phyloP scores from a whole-genome alignment of 2,888 invertebrate genomes.

The Candidula unifasciata region DNA sequence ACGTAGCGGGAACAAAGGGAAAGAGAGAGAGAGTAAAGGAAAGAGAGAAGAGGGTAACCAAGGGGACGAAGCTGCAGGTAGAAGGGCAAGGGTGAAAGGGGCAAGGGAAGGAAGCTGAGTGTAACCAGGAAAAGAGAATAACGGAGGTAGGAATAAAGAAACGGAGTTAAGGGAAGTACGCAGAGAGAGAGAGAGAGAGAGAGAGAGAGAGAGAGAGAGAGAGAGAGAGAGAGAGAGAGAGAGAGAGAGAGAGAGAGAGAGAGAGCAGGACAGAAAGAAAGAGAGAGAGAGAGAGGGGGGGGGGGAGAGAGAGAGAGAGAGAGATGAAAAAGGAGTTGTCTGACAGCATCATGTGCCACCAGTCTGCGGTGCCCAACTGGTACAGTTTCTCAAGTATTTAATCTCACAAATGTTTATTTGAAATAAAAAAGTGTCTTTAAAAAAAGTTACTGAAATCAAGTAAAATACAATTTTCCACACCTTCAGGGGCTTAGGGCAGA shows the following conservation, averaged over 20 bases:
- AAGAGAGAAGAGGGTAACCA: neutral
- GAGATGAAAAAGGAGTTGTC: too few species aligned
- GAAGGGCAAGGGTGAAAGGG: neutral
- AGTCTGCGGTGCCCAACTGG: too few species aligned
- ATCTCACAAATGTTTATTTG: too few species aligned
- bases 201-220: neutral
- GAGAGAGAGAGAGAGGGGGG: neutral
- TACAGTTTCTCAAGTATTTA: too few species aligned
- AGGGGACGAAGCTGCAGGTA: neutral
- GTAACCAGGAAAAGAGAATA: neutral
- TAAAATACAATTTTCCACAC: too few species aligned
- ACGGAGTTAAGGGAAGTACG: neutral
- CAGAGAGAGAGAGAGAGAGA: neutral
- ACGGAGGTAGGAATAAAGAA: neutral
- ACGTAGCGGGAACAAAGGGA: too few species aligned
- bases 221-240: neutral
- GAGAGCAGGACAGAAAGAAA: neutral
- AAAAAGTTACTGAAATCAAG: too few species aligned
- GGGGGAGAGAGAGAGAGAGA: neutral
- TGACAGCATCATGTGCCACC: too few species aligned
- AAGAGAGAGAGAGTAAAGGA: neutral
- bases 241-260: neutral
- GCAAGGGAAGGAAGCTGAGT: too few species aligned
- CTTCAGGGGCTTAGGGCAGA: too few species aligned
- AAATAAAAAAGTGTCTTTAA: too few species aligned